phyloP scores from a whole-genome alignment of 2,888 invertebrate species.

The Malthinus seriepunctatus region DNA sequence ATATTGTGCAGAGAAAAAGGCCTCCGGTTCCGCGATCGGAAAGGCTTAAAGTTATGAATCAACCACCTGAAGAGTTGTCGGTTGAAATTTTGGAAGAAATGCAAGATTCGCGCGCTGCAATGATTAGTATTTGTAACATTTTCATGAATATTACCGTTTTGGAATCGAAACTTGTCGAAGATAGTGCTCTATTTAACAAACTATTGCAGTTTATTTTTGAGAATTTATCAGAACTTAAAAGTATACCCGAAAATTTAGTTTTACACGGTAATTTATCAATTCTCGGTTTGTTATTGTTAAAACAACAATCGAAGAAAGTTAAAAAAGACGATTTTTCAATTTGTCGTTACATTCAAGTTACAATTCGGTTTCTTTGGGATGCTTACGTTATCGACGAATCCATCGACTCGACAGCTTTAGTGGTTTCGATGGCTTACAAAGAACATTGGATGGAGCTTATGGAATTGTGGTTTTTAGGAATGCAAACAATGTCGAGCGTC shows the following conservation, averaged over 20 bases:
- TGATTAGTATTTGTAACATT: slow-evolving; percentile 88
- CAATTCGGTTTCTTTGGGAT: slow-evolving; percentile 90
- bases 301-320: slow-evolving; percentile 80
- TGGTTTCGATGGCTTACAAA: slow-evolving; percentile 84
- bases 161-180: slow-evolving; percentile 82
- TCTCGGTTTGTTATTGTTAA: slow-evolving; percentile 78
- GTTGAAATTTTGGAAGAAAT: slow-evolving; percentile 77
- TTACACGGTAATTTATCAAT: slow-evolving; percentile 85
- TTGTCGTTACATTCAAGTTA: slow-evolving; percentile 85
- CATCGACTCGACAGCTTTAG: slow-evolving; percentile 78
- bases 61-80: slow-evolving; percentile 76
- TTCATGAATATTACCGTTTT: slow-evolving; percentile 91
- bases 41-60: slow-evolving; percentile 72
- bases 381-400: slow-evolving; percentile 89
- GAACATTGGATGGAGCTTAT: slow-evolving; percentile 88
- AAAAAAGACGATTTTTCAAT: slow-evolving; percentile 89
- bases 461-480: slow-evolving; percentile 91
- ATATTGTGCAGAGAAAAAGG: slow-evolving; percentile 82
- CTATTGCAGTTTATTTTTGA: slow-evolving; percentile 85
- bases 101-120: slow-evolving; percentile 81
- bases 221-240: slow-evolving; percentile 81
- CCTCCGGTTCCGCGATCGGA: slow-evolving; percentile 82
- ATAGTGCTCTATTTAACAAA: slow-evolving; percentile 74
- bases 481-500: slow-evolving; percentile 88
- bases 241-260: slow-evolving; percentile 80